phyloP scores from a whole-genome alignment of 2,797 vertebrate species.

The Apodemus agrarius region DNA sequence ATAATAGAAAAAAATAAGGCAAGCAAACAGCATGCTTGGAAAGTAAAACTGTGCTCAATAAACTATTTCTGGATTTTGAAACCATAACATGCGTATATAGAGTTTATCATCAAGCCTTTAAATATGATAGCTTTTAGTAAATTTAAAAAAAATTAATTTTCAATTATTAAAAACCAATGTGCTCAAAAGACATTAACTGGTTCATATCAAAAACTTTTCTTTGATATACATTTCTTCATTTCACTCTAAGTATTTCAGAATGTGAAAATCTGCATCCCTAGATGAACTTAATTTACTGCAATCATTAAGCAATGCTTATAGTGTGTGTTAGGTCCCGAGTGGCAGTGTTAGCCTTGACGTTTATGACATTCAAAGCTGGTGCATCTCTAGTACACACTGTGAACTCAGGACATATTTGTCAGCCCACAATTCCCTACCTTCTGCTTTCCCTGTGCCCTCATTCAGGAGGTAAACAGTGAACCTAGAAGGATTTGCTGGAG shows the following conservation, averaged over 20 bases:
- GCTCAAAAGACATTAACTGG: background rate
- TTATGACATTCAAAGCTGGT: background rate
- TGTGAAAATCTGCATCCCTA: background rate
- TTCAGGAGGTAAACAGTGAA: background rate
- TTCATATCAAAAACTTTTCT: background rate
- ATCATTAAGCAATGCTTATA: background rate
- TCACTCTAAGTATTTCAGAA: background rate
- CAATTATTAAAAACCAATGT: background rate
- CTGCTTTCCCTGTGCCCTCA: fast-evolving
- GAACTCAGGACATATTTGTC: background rate
- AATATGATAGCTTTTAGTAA: background rate
- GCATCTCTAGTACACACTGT: background rate
- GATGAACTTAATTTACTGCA: background rate
- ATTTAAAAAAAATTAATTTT: background rate
- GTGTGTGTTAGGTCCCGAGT: no score
- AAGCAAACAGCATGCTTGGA: background rate
- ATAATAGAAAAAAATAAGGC: background rate
- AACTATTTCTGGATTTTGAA: background rate
- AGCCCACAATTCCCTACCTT: background rate
- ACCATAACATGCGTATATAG: background rate
- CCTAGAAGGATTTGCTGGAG: background rate
- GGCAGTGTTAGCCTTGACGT: background rate
- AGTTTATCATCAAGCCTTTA: background rate
- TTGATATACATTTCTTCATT: background rate
- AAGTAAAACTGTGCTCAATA: background rate